Percentiles rank a stretch among this genome's conserved stretches.
Evolutionary conservation across 2,113 vertebrate species (phyloP).

Genomic region (Carassius auratus): DNA sequence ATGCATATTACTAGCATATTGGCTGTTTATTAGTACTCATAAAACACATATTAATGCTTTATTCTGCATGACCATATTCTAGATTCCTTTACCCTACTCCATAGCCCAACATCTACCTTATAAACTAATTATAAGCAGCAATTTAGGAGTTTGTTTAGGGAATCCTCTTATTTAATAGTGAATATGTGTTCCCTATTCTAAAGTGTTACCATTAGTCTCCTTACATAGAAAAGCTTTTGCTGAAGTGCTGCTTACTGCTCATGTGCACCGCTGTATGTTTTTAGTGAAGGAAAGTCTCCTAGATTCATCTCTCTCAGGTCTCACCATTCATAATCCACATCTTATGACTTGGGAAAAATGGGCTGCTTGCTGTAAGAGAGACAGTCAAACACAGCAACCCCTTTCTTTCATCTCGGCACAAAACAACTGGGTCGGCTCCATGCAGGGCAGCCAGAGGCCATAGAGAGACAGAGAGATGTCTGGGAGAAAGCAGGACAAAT

Average conservation of each 20-base stretch:
- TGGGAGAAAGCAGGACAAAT: conserved; percentile 32
- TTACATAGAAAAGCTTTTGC: not conserved
- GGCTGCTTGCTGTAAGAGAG: not conserved
- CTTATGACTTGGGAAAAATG: not conserved
- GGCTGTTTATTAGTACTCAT: too few relatives aligned
- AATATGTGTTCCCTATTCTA: too few relatives aligned
- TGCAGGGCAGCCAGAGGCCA: conserved; percentile 45
- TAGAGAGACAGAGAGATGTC: conserved; percentile 11
- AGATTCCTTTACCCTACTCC: too few relatives aligned
- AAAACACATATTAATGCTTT: too few relatives aligned
- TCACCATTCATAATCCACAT: conserved; percentile 19
- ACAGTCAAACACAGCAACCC: conserved; percentile 12
- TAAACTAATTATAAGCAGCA: too few relatives aligned
- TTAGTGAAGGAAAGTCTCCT: not conserved
- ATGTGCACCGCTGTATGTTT: not conserved
- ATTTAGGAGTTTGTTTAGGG: too few relatives aligned
- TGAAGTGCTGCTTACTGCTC: not conserved
- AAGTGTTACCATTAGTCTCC: too few relatives aligned
- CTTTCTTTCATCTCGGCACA: conserved; percentile 16
- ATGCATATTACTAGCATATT: too few relatives aligned
- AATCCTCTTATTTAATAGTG: too few relatives aligned
- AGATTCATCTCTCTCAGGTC: conserved; percentile 33
- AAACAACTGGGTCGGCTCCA: conserved; percentile 26
- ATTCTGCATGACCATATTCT: too few relatives aligned
- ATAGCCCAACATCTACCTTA: too few relatives aligned